Evolutionary conservation across 1,140 invertebrate species (phyloP).

Genomic region (Gonatopus flavifemur): DNA sequence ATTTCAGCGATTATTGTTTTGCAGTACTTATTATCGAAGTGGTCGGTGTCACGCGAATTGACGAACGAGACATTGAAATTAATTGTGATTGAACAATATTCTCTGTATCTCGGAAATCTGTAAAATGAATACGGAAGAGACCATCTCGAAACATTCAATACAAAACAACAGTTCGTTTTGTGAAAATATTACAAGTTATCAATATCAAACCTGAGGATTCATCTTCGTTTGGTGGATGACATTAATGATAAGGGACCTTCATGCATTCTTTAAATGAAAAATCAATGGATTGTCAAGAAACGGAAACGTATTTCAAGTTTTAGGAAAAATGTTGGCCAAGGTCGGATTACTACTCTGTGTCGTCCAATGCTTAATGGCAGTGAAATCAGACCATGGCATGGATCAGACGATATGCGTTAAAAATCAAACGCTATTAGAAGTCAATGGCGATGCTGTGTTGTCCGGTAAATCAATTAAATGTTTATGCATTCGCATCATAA

Average conservation of each 20-base stretch:
- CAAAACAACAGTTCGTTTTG: no score
- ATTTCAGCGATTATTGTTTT: slow-evolving; percentile 12
- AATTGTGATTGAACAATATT: slow-evolving; percentile 3
- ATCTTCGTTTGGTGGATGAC: no score
- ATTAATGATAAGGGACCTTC: background rate
- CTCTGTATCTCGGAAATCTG: background rate
- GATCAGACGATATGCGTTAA: slow-evolving; percentile 30
- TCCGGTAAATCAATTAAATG: slow-evolving; percentile 33
- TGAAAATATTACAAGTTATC: no score
- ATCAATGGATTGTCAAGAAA: slow-evolving; percentile 39
- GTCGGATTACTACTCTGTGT: slow-evolving; percentile 16
- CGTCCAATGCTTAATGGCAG: slow-evolving; percentile 12
- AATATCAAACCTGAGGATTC: no score
- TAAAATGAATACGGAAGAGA: background rate
- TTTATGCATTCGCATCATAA: background rate
- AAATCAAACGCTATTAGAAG: slow-evolving; percentile 39
- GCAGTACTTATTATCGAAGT: slow-evolving; percentile 7
- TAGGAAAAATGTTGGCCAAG: background rate
- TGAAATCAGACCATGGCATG: no score
- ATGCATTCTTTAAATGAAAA: slow-evolving; percentile 11
- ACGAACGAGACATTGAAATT: slow-evolving; percentile 15
- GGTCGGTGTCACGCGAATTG: slow-evolving; percentile 24
- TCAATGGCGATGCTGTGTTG: slow-evolving; percentile 44
- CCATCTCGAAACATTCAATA: no score
- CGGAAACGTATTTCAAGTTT: background rate